Conservation (phyloP, 2,888 invertebrate species). For the Aspidiotus rigidus region DNA sequence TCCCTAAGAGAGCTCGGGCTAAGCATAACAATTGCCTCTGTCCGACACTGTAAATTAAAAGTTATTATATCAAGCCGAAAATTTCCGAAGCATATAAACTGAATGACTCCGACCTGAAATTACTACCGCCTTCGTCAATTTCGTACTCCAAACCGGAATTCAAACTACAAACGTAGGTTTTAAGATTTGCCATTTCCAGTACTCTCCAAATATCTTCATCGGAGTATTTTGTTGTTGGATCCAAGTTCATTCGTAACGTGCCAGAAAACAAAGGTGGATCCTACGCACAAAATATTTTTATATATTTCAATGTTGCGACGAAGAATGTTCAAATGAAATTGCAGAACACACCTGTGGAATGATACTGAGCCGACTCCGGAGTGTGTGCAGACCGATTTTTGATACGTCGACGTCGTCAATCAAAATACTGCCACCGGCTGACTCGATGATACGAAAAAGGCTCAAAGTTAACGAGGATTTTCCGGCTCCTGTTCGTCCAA, state of each 20-base stretch:
- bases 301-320: no score
- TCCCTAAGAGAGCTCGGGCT: no score
- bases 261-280: conserved; percentile 95
- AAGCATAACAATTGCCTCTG: no score
- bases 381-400: conserved; percentile 70
- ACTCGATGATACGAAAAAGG: conserved; percentile 81
- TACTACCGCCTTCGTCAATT: conserved; percentile 85
- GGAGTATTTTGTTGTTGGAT: conserved; percentile 69
- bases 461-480: conserved; percentile 82
- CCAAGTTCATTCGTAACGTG: conserved; percentile 78
- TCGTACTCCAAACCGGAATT: conserved; percentile 69
- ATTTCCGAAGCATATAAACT: no score
- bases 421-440: conserved; percentile 66
- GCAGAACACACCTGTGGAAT: conserved; percentile 44
- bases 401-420: conserved; percentile 78
- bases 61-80: no score
- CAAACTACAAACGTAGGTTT: conserved; percentile 68
- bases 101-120: conserved; percentile 44
- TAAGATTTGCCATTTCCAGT: conserved; percentile 81
- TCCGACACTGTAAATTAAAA: no score
- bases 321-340: no score
- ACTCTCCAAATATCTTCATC: conserved; percentile 84
- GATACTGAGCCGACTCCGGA: conserved; percentile 55
- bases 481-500: conserved; percentile 83
- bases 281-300: conserved; percentile 43